Evolutionary conservation across 2,113 vertebrate species (phyloP).

Genomic region (Carassius carassius): DNA sequence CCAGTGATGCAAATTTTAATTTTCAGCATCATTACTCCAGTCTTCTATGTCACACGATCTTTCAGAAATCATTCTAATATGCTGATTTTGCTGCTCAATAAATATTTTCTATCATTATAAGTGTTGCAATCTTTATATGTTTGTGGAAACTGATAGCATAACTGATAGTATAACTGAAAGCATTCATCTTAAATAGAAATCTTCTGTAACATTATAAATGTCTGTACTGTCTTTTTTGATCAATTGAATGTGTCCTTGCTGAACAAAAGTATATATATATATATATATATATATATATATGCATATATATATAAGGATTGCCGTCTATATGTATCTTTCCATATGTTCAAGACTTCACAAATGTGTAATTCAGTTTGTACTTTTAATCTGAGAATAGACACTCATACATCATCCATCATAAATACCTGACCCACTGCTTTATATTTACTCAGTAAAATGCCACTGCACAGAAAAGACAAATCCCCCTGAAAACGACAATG

Average conservation of each 20-base stretch:
- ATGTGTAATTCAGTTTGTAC: not conserved
- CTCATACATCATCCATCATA: not conserved
- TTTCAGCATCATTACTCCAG: not conserved
- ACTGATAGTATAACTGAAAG: too few species aligned
- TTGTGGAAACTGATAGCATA: too few species aligned
- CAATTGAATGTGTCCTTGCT: too few species aligned
- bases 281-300: too few species aligned
- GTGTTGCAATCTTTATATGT: too few species aligned
- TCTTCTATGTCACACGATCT: not conserved
- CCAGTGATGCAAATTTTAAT: not conserved
- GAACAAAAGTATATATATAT: too few species aligned
- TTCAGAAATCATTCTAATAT: too few species aligned
- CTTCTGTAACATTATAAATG: not conserved
- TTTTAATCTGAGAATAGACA: not conserved
- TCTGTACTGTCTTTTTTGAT: too few species aligned
- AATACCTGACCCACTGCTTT: not conserved
- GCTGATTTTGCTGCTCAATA: too few species aligned
- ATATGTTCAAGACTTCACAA: not conserved
- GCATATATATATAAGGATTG: too few species aligned
- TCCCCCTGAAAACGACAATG: not conserved
- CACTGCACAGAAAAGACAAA: constrained; percentile 6
- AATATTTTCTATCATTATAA: too few species aligned
- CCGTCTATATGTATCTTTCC: not conserved
- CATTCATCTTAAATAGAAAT: not conserved
- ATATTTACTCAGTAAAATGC: constrained; percentile 14